phyloP scores from a whole-genome alignment of 2,113 vertebrate genomes.

The Galemys pyrenaicus region DNA sequence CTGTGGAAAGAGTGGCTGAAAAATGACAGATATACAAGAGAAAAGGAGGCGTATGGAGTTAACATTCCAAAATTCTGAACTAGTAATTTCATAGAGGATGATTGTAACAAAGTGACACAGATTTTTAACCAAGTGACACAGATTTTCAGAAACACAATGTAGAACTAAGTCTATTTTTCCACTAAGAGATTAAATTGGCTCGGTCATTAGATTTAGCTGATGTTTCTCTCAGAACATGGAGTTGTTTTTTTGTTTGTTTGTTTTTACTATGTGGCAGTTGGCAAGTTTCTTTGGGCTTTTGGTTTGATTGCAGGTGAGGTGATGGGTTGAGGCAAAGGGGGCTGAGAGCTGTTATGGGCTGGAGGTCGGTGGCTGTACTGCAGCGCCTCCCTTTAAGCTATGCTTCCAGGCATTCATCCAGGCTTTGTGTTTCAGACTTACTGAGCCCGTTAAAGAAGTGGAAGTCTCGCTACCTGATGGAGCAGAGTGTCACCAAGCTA shows the following conservation, averaged over 20 bases:
- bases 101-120: background rate
- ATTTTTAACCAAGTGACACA: background rate
- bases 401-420: slow-evolving; percentile 52
- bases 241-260: too few species aligned
- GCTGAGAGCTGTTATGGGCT: background rate
- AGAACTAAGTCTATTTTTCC: background rate
- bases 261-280: too few species aligned
- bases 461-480: slow-evolving; percentile 92
- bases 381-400: background rate
- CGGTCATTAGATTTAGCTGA: background rate
- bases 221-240: background rate
- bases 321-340: background rate
- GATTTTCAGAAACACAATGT: background rate
- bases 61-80: background rate
- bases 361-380: slow-evolving; percentile 44
- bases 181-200: background rate
- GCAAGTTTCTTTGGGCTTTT: slow-evolving; percentile 24
- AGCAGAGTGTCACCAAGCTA: slow-evolving; percentile 88
- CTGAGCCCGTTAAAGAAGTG: slow-evolving; percentile 96
- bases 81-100: background rate
- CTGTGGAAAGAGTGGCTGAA: background rate
- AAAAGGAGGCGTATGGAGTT: background rate
- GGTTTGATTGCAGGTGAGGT: background rate
- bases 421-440: slow-evolving; percentile 87
- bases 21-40: background rate